Percentiles rank a stretch among this genome's conserved stretches.
These are phyloP conservation scores for Oscheius sp. DNA, from an alignment of 2,888 invertebrate species.

Conservation along the genomic window DNA sequence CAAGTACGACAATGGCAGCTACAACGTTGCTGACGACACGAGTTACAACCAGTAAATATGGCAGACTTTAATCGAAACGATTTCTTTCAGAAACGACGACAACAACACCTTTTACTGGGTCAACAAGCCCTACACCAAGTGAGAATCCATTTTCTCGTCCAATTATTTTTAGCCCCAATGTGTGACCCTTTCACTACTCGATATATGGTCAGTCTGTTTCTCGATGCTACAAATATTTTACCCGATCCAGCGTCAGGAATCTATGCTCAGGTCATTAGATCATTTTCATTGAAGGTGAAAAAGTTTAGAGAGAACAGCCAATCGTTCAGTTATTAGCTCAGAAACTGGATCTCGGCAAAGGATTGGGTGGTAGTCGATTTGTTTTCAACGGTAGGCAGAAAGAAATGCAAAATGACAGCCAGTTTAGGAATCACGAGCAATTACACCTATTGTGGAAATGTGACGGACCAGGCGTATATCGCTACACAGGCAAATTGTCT, in stretches of 20 bases:
- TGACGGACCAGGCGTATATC: background rate
- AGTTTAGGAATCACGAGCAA: background rate
- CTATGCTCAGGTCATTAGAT: background rate
- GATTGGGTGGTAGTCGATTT: background rate
- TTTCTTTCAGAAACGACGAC: too few species aligned
- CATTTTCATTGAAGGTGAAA: background rate
- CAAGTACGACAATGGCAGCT: too few species aligned
- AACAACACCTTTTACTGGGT: too few species aligned
- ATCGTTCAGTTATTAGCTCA: slow-evolving; percentile 1
- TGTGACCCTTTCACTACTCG: slow-evolving; percentile 12
- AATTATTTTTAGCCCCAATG: background rate
- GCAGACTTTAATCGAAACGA: too few species aligned
- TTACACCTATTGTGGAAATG: slow-evolving; percentile 6
- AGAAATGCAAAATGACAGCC: too few species aligned
- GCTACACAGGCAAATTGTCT: background rate
- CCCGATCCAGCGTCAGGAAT: slow-evolving; percentile 5
- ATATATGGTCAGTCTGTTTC: slow-evolving; percentile 14
- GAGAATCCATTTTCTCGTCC: too few species aligned
- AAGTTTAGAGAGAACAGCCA: background rate
- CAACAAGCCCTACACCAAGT: too few species aligned
- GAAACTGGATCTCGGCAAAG: slow-evolving; percentile 1
- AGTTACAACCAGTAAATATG: too few species aligned
- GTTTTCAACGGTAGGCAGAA: background rate
- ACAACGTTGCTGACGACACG: too few species aligned
- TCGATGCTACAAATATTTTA: slow-evolving; percentile 1